Evolutionary conservation across 2,888 invertebrate genomes (phyloP), one percentile per base, ranked within the genome.

Genomic region (Drosophila algonquin): DNA sequence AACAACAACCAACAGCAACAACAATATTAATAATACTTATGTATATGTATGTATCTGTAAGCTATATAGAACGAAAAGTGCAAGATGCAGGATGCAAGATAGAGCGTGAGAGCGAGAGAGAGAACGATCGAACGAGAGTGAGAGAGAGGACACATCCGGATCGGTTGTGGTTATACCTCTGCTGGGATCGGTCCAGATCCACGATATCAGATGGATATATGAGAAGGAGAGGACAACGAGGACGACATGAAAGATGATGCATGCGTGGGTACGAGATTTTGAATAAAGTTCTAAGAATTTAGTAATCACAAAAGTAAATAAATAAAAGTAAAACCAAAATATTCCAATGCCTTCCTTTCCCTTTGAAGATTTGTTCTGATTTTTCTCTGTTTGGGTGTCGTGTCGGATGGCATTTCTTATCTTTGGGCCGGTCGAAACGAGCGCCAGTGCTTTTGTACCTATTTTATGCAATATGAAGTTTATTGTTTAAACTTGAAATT

Each of bases 251-350:
- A 14, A 14, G 14, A 40, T 40, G 73, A 74, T 69, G 82, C 71
- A 85, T 80, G 80, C 75, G 75, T 47, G 35, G n/a, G 46, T 61
- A 87, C 70, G 72, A 87, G 76, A 89, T 89, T 88, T 88, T 88
- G 89, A 79, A 88, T 88, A 88, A 88, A 89, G 90, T 89, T 88
- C 89, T 87, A 89, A 88, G 88, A 90, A 88, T 90, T 88, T 88
- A 90, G 88, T 90, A 88, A 88, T 89, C 90, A 89, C 87, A 79
- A 74, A 63, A 71, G 74, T 70, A 76, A 76, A 70, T 76, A 84
- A 82, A 87, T 67, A 87, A 73, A 65, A 57, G 63, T 53, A 57
- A 61, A 75, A 68, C 52, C 35, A 68, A 69, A 68, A 69, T 59
- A 69, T 40, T 48, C 51, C 9, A 44, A 21, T 54, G 32, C 1